phyloP scores from a whole-genome alignment of 2,888 invertebrate genomes.

The Marronus borbonicus region DNA sequence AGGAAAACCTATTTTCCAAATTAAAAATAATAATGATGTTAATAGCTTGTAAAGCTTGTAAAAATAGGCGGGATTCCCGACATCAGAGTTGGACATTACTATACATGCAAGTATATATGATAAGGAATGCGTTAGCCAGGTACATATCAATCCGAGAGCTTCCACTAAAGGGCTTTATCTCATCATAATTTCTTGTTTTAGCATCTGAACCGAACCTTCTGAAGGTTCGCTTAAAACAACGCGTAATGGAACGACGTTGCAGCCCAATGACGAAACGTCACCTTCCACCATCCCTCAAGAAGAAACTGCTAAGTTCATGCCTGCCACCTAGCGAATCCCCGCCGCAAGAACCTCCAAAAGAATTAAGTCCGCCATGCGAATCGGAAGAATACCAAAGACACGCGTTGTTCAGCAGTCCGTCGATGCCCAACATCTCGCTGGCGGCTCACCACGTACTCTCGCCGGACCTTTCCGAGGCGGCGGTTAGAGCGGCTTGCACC shows the following conservation, averaged over 20 bases:
- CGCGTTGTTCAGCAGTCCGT: conserved; percentile 92
- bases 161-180: too few relatives aligned
- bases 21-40: too few relatives aligned
- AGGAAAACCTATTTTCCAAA: too few relatives aligned
- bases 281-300: conserved; percentile 82
- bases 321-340: conserved; percentile 79
- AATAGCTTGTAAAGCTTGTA: too few relatives aligned
- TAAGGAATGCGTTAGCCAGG: too few relatives aligned
- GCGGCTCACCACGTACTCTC: conserved; percentile 71
- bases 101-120: too few relatives aligned
- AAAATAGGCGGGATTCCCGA: too few relatives aligned
- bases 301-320: conserved; percentile 77
- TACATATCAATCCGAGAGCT: too few relatives aligned
- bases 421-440: conserved; percentile 97
- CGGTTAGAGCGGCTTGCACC: conserved; percentile 81
- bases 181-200: conserved; percentile 68
- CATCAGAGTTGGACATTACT: too few relatives aligned
- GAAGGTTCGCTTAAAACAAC: conserved; percentile 94
- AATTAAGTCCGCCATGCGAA: conserved; percentile 74
- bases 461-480: conserved; percentile 82
- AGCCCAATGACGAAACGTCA: conserved; percentile 92
- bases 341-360: conserved; percentile 69
- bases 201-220: conserved; percentile 98
- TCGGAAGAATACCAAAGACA: conserved; percentile 81
- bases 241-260: conserved; percentile 95